phyloP scores from a whole-genome alignment of 2,888 invertebrate species.

The Trachelus troglodyta region DNA sequence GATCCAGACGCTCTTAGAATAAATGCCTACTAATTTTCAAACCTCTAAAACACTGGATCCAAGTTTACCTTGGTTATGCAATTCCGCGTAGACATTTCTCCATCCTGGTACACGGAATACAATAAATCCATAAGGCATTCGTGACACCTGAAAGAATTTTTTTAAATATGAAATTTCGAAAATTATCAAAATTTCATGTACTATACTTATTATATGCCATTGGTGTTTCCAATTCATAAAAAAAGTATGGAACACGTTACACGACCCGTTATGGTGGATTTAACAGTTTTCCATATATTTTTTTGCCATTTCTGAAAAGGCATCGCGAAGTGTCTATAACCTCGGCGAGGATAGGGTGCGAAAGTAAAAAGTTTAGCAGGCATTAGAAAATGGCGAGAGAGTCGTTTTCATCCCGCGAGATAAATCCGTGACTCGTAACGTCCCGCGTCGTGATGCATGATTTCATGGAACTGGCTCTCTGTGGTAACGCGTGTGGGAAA shows the following conservation, averaged over 20 bases:
- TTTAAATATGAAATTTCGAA: not conserved
- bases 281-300: not conserved
- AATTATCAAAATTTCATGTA: not conserved
- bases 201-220: not conserved
- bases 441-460: constrained; percentile 51
- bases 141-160: not conserved
- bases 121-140: not conserved
- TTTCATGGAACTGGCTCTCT: constrained; percentile 53
- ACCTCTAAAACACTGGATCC: not conserved
- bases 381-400: not conserved
- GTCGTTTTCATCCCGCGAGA: constrained; percentile 38
- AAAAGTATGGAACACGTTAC: not conserved
- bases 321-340: not conserved
- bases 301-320: not conserved
- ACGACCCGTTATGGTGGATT: not conserved
- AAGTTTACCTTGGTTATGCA: not conserved
- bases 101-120: no score
- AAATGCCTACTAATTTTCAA: not conserved
- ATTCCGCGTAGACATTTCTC: not conserved
- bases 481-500: constrained; percentile 52
- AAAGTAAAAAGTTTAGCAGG: constrained; percentile 2
- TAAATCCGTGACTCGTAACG: constrained; percentile 47
- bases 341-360: not conserved
- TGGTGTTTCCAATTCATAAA: not conserved
- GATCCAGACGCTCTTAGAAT: not conserved